Evolutionary conservation across 2,888 invertebrate genomes (phyloP), one percentile per base, ranked within the genome.

Genomic region (Merodon equestris): DNA sequence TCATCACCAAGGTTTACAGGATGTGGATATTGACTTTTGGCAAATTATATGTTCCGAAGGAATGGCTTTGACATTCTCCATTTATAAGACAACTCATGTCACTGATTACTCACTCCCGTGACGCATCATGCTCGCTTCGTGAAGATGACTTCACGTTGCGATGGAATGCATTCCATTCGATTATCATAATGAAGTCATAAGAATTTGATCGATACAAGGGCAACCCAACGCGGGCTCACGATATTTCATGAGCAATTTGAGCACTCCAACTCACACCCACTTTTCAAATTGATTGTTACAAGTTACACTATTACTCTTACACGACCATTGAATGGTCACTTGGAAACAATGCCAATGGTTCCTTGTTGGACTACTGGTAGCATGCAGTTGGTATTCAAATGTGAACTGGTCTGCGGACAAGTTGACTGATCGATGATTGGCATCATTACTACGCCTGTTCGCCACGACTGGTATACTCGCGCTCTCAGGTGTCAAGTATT

Each of bases 401-500:
- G 10, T 10, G 12, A 10, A 13, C 38, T 19, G 3, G 12, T 44
- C 10, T 15, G 60, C 19, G 60, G 42, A 44, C 56, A 27, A 40
- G 56, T 56, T 70, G 60, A 70, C 60, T 60, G 68, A 71, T 61
- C 61, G 61, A 42, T 61, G 71, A 71, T 44, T 71, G 71, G 56
- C 71, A 63, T 44, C 61, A 44, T 56, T 61, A 56, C 61, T 48
- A 56, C 47, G 34, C 60, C 18, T 19, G n/a, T 36, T 12, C 44
- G 48, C 13, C 66, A 27, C 67, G 50, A 4, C 27, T 27, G n/a
- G 27, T 58, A 19, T n/a, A 51, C 57, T 47, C 38, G 36, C 19
- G n/a, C 27, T 15, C 44, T 76, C 60, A 76, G 76, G 76, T 76
- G 76, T 72, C 76, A 76, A 76, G 66, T 76, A 36, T 50, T 71